These are phyloP conservation scores for Drosophila falleni DNA, from an alignment of 2,888 invertebrate species.

Conservation along the genomic window DNA sequence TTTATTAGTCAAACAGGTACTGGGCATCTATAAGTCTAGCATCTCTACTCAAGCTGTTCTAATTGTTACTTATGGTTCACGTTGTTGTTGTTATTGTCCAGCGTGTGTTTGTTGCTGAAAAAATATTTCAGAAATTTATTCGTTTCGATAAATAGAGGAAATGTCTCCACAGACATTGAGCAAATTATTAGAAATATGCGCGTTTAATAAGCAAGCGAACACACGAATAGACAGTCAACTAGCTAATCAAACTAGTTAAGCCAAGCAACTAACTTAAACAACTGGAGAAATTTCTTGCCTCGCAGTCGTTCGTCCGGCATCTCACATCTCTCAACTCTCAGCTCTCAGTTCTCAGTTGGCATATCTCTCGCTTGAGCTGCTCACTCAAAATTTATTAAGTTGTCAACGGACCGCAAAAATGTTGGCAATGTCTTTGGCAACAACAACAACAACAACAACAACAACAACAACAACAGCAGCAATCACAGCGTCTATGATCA, in stretches of 20 bases:
- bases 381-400: constrained; percentile 77
- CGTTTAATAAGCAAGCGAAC: constrained; percentile 71
- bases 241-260: constrained; percentile 49
- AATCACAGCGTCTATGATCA: constrained; percentile 20
- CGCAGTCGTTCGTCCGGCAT: constrained; percentile 14
- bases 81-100: constrained; percentile 28
- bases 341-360: constrained; percentile 9
- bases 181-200: constrained; percentile 79
- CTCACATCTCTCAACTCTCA: constrained; percentile 7
- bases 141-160: constrained; percentile 78
- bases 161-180: constrained; percentile 63
- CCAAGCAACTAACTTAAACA: constrained; percentile 36
- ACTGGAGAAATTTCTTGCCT: constrained; percentile 39
- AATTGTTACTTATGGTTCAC: constrained; percentile 32
- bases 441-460: constrained; percentile 14
- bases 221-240: constrained; percentile 7
- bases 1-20: not conserved
- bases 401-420: constrained; percentile 76
- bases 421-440: constrained; percentile 62
- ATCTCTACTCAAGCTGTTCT: not conserved
- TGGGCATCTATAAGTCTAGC: not conserved
- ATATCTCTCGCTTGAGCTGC: constrained; percentile 37
- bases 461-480: constrained; percentile 22
- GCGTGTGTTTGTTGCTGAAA: constrained; percentile 50
- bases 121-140: constrained; percentile 79